Conservation (phyloP, 2,113 vertebrate genomes). For the Gymnorhina tibicen region DNA sequence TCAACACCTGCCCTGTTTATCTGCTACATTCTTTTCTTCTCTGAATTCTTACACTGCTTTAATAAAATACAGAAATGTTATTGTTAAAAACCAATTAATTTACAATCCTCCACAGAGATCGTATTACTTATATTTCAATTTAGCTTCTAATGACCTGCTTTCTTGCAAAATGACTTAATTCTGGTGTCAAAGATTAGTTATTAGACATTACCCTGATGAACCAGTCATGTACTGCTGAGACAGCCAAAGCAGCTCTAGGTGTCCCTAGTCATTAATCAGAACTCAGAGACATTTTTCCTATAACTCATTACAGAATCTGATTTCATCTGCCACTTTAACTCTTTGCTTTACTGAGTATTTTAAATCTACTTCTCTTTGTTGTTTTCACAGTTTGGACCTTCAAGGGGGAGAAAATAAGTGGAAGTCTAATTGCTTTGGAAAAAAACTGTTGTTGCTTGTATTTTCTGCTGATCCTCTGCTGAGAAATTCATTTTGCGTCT, state of each 20-base stretch:
- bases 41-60: conserved; percentile 83
- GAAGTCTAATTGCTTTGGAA: neutral
- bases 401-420: neutral
- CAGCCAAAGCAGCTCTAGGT: conserved; percentile 68
- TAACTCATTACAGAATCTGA: conserved; percentile 65
- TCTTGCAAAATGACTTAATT: conserved; percentile 83
- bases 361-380: neutral
- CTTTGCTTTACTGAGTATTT: neutral
- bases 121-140: conserved; percentile 85
- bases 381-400: neutral
- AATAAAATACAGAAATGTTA: conserved; percentile 92
- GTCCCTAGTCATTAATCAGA: conserved; percentile 77
- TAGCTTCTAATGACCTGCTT: conserved; percentile 82
- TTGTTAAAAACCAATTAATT: conserved; percentile 94
- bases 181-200: conserved; percentile 83
- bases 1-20: conserved; percentile 99
- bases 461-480: neutral
- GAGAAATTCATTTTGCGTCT: neutral
- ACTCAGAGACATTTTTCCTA: conserved; percentile 53
- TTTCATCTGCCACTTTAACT: conserved; percentile 10
- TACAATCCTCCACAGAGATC: conserved; percentile 84
- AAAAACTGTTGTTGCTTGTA: fast-evolving
- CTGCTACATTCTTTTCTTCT: conserved; percentile 87
- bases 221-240: conserved; percentile 73
- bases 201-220: conserved; percentile 73